Percentiles rank a stretch among this genome's conserved stretches.
Conservation (phyloP, 2,797 vertebrate species). For the Eospalax fontanierii region DNA sequence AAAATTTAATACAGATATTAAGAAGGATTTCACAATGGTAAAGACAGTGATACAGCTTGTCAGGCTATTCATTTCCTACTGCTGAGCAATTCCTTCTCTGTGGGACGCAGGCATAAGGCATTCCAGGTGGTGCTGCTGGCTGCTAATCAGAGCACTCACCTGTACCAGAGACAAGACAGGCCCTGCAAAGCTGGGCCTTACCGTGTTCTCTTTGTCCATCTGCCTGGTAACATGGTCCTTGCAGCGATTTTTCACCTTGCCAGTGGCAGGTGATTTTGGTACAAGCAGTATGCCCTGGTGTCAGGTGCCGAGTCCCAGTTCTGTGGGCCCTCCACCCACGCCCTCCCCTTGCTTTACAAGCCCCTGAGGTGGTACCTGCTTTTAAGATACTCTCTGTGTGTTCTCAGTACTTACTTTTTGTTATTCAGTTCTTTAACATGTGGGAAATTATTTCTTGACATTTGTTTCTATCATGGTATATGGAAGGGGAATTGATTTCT, state of each 20-base stretch:
- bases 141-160: no score
- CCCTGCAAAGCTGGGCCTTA: no score
- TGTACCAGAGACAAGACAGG: no score
- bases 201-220: no score
- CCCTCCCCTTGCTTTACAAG: neutral
- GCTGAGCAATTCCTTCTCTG: no score
- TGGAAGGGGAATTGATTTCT: neutral
- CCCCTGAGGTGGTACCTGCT: neutral
- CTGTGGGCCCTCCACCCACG: accelerated
- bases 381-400: neutral
- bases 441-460: neutral
- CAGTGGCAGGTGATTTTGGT: neutral
- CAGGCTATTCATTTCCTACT: no score
- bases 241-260: neutral
- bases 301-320: neutral
- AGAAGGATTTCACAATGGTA: no score
- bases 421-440: neutral
- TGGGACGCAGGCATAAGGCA: no score
- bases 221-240: neutral
- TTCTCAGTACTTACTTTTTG: neutral
- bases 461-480: neutral
- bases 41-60: no score
- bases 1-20: no score
- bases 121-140: no score
- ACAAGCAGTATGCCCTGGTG: neutral